Evolutionary conservation across 2,888 invertebrate species (phyloP), one percentile per base, ranked within the genome.

Genomic region (Meta bourneti): DNA sequence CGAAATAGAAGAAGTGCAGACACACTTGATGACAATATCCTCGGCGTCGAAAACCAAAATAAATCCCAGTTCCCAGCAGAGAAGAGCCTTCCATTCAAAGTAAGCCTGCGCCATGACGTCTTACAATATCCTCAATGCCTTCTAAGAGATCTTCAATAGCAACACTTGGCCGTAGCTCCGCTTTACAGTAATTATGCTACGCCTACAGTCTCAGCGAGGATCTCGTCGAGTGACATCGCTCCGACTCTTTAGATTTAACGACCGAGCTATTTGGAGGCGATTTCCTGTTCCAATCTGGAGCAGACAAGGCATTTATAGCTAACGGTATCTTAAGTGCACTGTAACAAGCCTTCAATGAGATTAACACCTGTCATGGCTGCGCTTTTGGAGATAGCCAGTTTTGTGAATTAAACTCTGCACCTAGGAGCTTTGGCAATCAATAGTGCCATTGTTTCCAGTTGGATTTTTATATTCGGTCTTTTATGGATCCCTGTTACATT

Each of bases 181-280:
- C 69, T 69, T 69, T n/a, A 69, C 6, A n/a, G 16, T n/a, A 69
- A 16, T 69, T 69, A 69, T n/a, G 69, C n/a, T 13, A 69, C 69
- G 13, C 69, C 69, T 16, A 69, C 13, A 69, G 69, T 0, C 6
- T 16, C n/a, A 8, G 16, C 13, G 4, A 34, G 34, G 34, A 34
- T 34, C 34, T 34, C 87, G 52, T 19, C 49, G 70, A 34, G 74
- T 34, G 80, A 87, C 74, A 71, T 74, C 7, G 75, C 61, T 70
- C n/a, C 13, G 20, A n/a, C 77, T 89, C 81, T 89, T 88, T 82
- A 82, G 82, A 75, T 69, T 81, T 82, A 89, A 89, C 51, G 89
- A 82, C 51, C 8, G 34, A 69, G 81, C 72, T 54, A 80, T 87
- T 85, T 85, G 61, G 77, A 77, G 54, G 75, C 61, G 78, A 87